Percentiles rank a stretch among this genome's conserved stretches.
Conservation (phyloP, 1,140 invertebrate species). For the Microplitis mediator region DNA sequence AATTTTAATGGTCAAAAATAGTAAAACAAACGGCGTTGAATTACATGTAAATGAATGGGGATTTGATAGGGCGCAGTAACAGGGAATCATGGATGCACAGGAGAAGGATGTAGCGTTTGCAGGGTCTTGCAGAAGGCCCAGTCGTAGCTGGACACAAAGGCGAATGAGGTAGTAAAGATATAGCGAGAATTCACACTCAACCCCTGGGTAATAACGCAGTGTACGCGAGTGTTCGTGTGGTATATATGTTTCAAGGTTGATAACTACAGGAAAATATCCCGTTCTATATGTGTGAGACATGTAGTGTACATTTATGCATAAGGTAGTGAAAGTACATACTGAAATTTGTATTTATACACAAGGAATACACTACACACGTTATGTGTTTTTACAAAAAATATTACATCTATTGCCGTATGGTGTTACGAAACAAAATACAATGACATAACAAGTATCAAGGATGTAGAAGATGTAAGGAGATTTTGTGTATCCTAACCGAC, state of each 20-base stretch:
- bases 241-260: background rate
- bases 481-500: background rate
- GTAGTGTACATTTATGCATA: background rate
- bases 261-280: constrained; percentile 14
- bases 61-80: constrained; percentile 61
- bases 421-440: constrained; percentile 48
- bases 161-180: constrained; percentile 27
- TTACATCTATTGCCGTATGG: constrained; percentile 12
- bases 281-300: no score
- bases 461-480: constrained; percentile 45
- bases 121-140: constrained; percentile 47
- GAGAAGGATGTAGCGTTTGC: constrained; percentile 36
- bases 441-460: constrained; percentile 48
- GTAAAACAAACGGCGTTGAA: constrained; percentile 26
- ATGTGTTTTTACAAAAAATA: no score
- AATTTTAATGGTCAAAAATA: background rate
- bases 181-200: constrained; percentile 13
- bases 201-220: constrained; percentile 2
- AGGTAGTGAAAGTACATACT: no score
- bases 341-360: no score
- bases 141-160: no score
- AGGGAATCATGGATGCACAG: constrained; percentile 50
- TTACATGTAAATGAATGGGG: constrained; percentile 57
- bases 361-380: no score
- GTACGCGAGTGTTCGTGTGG: background rate